Percentiles rank a stretch among this genome's conserved stretches.
These are phyloP conservation scores for Zaprionus tsacasi DNA, from an alignment of 1,140 invertebrate species.

Conservation along the genomic window DNA sequence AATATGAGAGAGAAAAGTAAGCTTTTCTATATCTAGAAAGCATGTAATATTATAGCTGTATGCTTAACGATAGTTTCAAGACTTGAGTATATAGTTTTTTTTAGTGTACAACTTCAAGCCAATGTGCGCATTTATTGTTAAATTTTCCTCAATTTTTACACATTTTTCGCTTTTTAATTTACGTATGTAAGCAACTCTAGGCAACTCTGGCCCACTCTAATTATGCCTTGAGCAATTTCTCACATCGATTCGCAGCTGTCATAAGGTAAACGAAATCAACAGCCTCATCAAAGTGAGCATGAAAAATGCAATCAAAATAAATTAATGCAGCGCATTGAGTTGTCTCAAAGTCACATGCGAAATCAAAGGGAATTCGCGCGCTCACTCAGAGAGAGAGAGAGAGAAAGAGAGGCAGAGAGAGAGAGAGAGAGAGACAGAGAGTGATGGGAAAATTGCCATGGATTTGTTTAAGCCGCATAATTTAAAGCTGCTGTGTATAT, in stretches of 20 bases:
- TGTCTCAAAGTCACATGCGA: not conserved
- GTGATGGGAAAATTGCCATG: slow-evolving; percentile 9
- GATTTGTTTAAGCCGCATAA: slow-evolving; percentile 25
- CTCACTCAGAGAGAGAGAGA: not conserved
- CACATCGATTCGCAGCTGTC: not conserved
- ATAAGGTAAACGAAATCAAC: not conserved
- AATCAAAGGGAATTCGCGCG: slow-evolving; percentile 14
- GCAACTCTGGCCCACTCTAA: not conserved
- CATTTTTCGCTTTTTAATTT: not conserved
- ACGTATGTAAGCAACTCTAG: not conserved
- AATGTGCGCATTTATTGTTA: too few species aligned
- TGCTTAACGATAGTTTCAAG: too few species aligned
- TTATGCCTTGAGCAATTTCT: not conserved
- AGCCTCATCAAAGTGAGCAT: slow-evolving; percentile 9
- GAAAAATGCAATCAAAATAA: slow-evolving; percentile 26
- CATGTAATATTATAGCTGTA: too few species aligned
- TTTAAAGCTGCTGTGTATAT: slow-evolving; percentile 8
- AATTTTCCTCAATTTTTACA: too few species aligned
- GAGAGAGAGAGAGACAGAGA: not conserved
- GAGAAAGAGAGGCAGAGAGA: not conserved
- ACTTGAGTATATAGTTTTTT: too few species aligned
- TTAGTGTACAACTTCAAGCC: too few species aligned
- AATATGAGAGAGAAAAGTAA: too few species aligned
- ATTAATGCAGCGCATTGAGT: slow-evolving; percentile 10
- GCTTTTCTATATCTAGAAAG: too few species aligned